phyloP scores from a whole-genome alignment of 2,888 invertebrate genomes.

The Therioaphis trifolii region DNA sequence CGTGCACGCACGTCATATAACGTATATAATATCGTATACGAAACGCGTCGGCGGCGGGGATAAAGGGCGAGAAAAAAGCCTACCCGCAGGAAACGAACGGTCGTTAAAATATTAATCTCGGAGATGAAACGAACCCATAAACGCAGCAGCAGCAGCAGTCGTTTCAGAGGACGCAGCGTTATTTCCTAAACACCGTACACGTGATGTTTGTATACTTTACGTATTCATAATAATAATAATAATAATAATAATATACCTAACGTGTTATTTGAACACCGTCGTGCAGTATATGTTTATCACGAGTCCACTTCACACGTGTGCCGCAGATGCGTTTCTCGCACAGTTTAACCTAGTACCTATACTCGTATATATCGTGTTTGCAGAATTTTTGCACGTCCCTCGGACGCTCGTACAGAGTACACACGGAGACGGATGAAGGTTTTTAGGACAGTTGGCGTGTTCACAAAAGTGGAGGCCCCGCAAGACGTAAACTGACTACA shows the following conservation, averaged over 20 bases:
- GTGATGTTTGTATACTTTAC: not conserved
- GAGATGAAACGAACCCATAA: not conserved
- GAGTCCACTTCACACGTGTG: not conserved
- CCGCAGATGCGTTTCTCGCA: not conserved
- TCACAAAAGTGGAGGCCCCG: no score
- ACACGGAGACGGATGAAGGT: no score
- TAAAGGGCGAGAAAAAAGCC: not conserved
- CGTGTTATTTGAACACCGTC: not conserved
- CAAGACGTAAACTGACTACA: no score
- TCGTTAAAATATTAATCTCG: slow-evolving; percentile 38
- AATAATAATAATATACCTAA: not conserved
- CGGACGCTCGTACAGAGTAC: no score
- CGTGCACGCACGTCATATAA: not conserved
- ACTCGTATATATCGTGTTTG: not conserved
- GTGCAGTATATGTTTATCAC: not conserved
- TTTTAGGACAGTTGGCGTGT: no score
- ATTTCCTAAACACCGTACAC: no score
- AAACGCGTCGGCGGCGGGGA: no score
- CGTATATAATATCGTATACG: not conserved
- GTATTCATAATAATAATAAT: no score
- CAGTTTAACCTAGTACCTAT: no score
- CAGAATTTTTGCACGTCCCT: not conserved
- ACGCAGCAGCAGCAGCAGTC: slow-evolving; percentile 10
- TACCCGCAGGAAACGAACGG: slow-evolving; percentile 46
- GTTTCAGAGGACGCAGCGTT: not conserved